Conservation (phyloP, 2,797 vertebrate species). For the Poecilia gillii region DNA sequence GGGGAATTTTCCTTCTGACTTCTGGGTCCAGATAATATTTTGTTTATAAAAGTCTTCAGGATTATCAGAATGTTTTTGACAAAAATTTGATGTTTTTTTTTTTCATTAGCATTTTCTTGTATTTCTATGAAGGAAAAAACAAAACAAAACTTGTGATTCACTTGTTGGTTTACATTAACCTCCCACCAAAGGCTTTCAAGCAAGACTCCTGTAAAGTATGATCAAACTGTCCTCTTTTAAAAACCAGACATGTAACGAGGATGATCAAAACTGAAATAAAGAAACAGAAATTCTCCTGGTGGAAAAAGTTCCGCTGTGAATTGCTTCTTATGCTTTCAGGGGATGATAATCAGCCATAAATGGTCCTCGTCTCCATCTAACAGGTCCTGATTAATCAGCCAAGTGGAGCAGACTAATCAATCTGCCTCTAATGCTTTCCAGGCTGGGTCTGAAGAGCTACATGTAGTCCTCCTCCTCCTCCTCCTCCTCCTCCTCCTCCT, state of each 20-base stretch:
- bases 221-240: neutral
- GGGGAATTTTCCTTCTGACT: neutral
- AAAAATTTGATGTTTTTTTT: neutral
- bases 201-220: neutral
- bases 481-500: slow-evolving; percentile 17
- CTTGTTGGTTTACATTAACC: neutral
- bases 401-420: slow-evolving; percentile 73
- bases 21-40: no score
- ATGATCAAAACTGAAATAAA: slow-evolving; percentile 40
- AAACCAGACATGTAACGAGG: slow-evolving; percentile 22
- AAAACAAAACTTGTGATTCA: neutral
- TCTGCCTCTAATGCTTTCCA: slow-evolving; percentile 66
- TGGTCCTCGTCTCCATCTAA: slow-evolving; percentile 66
- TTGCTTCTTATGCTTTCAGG: slow-evolving; percentile 54
- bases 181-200: neutral
- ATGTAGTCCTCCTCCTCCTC: slow-evolving; percentile 40
- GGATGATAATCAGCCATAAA: slow-evolving; percentile 77
- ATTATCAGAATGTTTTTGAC: no score
- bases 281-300: slow-evolving; percentile 28
- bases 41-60: no score
- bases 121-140: neutral
- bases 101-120: neutral
- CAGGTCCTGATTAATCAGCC: slow-evolving; percentile 75
- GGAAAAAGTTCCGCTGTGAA: slow-evolving; percentile 52
- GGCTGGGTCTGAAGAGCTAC: slow-evolving; percentile 44